Percentiles rank a stretch among this genome's conserved stretches.
Evolutionary conservation across 1,140 invertebrate species (phyloP).

Genomic region (Caerostris extrusa): DNA sequence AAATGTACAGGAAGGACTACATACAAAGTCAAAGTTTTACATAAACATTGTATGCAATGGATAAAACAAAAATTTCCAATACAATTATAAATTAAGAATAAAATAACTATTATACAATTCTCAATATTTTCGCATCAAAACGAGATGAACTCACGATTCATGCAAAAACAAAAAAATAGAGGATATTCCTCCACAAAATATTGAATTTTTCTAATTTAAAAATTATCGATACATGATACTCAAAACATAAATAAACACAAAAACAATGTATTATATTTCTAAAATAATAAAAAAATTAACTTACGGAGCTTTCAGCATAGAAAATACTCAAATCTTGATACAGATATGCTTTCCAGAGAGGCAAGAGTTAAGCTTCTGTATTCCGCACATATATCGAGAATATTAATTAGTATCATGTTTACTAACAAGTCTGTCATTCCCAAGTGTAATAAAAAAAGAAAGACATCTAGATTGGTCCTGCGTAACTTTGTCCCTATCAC

Average conservation of each 20-base stretch:
- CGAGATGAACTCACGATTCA: too few species aligned
- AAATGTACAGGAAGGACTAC: too few species aligned
- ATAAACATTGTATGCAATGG: too few species aligned
- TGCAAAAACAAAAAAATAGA: too few species aligned
- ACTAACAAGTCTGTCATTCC: not conserved
- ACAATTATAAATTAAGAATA: too few species aligned
- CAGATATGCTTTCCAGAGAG: not conserved
- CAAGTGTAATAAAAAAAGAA: slow-evolving; percentile 63
- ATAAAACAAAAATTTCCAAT: too few species aligned
- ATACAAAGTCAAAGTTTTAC: too few species aligned
- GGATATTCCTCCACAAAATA: too few species aligned
- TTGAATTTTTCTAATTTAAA: too few species aligned
- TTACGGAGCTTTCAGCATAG: not conserved
- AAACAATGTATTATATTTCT: not conserved
- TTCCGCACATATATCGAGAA: not conserved
- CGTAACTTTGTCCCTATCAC: slow-evolving; percentile 28
- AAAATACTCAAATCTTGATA: not conserved
- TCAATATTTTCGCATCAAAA: too few species aligned
- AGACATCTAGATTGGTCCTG: slow-evolving; percentile 71
- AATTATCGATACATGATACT: too few species aligned
- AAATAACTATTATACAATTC: too few species aligned
- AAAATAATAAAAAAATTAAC: not conserved
- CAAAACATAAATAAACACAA: not conserved
- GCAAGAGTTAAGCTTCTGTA: not conserved
- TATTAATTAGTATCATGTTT: slow-evolving; percentile 22